Base-by-base conservation (phyloP, 1,140 invertebrate species). In the Magallana ariakensis region DNA sequence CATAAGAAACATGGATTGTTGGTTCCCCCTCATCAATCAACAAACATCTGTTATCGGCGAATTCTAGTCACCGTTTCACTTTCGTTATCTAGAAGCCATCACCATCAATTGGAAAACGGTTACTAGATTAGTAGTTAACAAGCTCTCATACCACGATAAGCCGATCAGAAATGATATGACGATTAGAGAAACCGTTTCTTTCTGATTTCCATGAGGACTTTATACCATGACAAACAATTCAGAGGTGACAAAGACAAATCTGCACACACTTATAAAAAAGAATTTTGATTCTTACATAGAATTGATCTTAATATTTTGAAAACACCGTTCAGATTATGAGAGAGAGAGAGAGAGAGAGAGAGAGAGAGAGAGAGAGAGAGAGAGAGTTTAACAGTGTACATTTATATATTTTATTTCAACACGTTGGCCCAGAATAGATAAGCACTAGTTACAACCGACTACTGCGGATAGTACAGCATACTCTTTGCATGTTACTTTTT, bases 51-150 rank as follows among this genome's bases (percentile, higher is more conserved):
- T 26, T 70, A 70, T 22, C 66, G 66, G 19, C 66, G 33, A 70
- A 70, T 22, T 26, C 26, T 70, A 70, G 66, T 70, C 66, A 70
- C 66, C n/a, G 33, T 70, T 70, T 70, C 19, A 70, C 66, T 70
- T 70, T 70, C 66, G n/a, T 70, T 70, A 70, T 70, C 66, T 70
- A 19, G 1, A 26, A 70, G 66, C 66, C 22, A 70, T 70, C 66
- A 70, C 66, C 66, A 70, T 70, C 66, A 70, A 70, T 70, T 70
- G 66, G 66, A 70, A 70, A 70, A 70, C 66, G 66, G 66, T 70
- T 70, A 70, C 66, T 70, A 70, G 66, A 70, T 70, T 70, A 26
- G 19, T 70, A 70, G 66, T 70, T 70, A 70, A 70, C 66, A 70
- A 70, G 66, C 66, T 70, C 22, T 70, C 19, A 70, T 19, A 70